Conservation (phyloP, 1,140 invertebrate species). For the Diorhabda elongata region DNA sequence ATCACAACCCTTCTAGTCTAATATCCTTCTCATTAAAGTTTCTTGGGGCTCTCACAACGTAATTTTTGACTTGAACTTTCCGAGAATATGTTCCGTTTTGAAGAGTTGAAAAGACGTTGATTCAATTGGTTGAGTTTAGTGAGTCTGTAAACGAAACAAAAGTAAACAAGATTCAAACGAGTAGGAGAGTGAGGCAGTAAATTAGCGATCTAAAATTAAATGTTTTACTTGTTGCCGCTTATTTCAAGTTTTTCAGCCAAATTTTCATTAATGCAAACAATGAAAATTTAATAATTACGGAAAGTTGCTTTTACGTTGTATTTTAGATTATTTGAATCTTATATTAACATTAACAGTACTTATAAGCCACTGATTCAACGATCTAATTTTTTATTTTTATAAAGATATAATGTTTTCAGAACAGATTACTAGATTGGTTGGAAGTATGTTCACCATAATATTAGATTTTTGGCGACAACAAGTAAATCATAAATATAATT, state of each 20-base stretch:
- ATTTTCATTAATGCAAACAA: too few species aligned
- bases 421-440: too few species aligned
- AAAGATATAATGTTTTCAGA: too few species aligned
- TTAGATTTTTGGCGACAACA: too few species aligned
- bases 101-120: background rate
- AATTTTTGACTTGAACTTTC: background rate
- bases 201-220: background rate
- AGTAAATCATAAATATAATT: too few species aligned
- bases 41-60: background rate
- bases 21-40: conserved; percentile 3
- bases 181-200: background rate
- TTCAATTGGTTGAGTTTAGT: background rate
- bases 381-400: too few species aligned
- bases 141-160: background rate
- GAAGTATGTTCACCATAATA: too few species aligned
- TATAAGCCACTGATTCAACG: too few species aligned
- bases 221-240: background rate
- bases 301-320: too few species aligned
- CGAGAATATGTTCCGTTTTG: background rate
- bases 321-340: too few species aligned
- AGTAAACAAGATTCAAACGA: background rate
- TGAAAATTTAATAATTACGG: too few species aligned
- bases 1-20: background rate
- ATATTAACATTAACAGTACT: too few species aligned
- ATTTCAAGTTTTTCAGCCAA: background rate